A percentile compares a stretch with the other conserved stretches of the same genome.
Conservation (phyloP, 2,888 invertebrate genomes). For the Lutraria lutraria region DNA sequence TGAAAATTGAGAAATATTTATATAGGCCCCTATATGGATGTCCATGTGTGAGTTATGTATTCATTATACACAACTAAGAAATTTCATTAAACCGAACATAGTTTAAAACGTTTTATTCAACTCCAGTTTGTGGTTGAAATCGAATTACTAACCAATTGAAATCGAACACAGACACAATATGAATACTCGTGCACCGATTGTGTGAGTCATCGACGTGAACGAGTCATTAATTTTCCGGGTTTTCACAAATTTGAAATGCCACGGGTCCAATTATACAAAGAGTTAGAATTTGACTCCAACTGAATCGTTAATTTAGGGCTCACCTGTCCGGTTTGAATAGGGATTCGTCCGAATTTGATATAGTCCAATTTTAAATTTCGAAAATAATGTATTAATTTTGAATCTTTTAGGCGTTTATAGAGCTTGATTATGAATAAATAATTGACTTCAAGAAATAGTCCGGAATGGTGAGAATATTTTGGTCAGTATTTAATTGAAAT, state of each 20-base stretch:
- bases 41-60: background rate
- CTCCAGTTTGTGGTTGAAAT: background rate
- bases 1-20: too few species aligned
- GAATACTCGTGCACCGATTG: background rate
- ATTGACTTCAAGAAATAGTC: background rate
- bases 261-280: constrained; percentile 44
- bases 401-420: background rate
- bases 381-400: constrained; percentile 10
- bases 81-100: too few species aligned
- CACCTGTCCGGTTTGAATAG: constrained; percentile 47
- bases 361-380: constrained; percentile 47
- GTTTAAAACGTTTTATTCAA: too few species aligned
- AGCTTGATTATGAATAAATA: background rate
- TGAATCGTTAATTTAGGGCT: constrained; percentile 31
- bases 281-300: constrained; percentile 38
- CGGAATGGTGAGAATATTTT: background rate
- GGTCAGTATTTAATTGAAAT: too few species aligned
- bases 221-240: constrained; percentile 23
- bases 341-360: constrained; percentile 51
- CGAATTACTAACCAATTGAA: background rate
- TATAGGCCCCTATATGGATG: background rate
- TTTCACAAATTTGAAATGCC: constrained; percentile 44
- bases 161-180: background rate
- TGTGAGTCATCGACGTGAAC: constrained; percentile 6
- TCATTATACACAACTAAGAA: background rate